Percentiles rank a stretch among this genome's conserved stretches.
Conservation (phyloP, 2,113 vertebrate genomes). For the Heterotilapia buettikoferi region DNA sequence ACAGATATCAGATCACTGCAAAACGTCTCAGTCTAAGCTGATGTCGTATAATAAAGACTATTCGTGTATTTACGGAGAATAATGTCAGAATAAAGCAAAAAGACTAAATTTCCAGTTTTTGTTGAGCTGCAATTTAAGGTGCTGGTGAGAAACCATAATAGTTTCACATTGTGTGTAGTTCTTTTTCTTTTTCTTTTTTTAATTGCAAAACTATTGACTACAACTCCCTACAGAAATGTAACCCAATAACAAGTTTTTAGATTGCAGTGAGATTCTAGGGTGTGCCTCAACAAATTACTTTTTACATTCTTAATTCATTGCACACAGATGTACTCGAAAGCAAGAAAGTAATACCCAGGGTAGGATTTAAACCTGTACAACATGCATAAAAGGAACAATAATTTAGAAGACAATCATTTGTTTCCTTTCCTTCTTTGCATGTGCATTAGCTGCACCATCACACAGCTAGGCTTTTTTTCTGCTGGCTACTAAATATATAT, state of each 20-base stretch:
- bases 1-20: not conserved
- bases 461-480: not conserved
- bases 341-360: not conserved
- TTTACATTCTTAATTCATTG: not conserved
- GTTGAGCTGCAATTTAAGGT: not conserved
- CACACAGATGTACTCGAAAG: accelerated
- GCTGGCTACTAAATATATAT: not conserved
- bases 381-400: not conserved
- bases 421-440: not conserved
- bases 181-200: not conserved
- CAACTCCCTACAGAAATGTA: not conserved
- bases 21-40: accelerated
- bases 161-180: not conserved
- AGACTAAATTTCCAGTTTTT: not conserved
- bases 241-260: not conserved
- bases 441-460: not conserved
- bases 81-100: not conserved
- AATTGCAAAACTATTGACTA: not conserved
- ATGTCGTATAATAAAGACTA: too few species aligned
- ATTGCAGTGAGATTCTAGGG: not conserved
- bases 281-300: not conserved
- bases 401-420: not conserved
- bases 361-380: not conserved
- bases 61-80: too few species aligned
- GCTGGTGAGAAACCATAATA: not conserved